Base-by-base conservation (phyloP, 2,113 vertebrate genomes). In the Ailurus styani region DNA sequence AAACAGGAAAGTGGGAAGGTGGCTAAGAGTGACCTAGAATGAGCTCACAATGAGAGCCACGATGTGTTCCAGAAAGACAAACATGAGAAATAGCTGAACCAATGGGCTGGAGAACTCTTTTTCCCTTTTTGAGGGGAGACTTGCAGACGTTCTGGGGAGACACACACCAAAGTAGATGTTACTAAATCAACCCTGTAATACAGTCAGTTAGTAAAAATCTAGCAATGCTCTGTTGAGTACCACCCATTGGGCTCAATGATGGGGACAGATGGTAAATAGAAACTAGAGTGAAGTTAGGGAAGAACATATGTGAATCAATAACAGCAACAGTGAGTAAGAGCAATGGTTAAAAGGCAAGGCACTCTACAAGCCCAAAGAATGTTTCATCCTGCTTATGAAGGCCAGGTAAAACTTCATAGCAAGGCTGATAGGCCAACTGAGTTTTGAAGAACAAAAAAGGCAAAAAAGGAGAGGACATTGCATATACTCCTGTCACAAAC, bases 391-490 rank as follows among this genome's bases (percentile, higher is more conserved):
- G 9, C 12, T 78, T 18, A 13, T 7, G 25, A 10, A 54, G 15
- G 7, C n/a, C 72, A 68, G 66, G 5, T 40, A 79, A 93, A 52
- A 15, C 40, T 85, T 89, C 15, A 55, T 75, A 57, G 52, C 14
- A 93, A 47, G 52, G 45, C 60, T 27, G 27, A 57, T 14, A 84
- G 47, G 52, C 10, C 87, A 90, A 60, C 20, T 42, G 14, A 96
- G 20, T 40, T 87, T 78, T 78, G 45, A 96, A 87, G 29, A 40
- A 52, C 79, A 31, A 84, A 72, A 13, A 50, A 87, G 31, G 42
- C 29, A 42, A 64, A 47, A 50, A 88, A 70, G 25, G 40, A 37
- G 9, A 70, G 12, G 37, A 40, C 8, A 79, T 81, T 29, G 2
- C 11, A 79, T 15, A 91, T 31, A 29, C 31, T 34, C 42, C 34